Conservation (phyloP, 2,797 vertebrate species). For the Gymnoscopelus microlampas region DNA sequence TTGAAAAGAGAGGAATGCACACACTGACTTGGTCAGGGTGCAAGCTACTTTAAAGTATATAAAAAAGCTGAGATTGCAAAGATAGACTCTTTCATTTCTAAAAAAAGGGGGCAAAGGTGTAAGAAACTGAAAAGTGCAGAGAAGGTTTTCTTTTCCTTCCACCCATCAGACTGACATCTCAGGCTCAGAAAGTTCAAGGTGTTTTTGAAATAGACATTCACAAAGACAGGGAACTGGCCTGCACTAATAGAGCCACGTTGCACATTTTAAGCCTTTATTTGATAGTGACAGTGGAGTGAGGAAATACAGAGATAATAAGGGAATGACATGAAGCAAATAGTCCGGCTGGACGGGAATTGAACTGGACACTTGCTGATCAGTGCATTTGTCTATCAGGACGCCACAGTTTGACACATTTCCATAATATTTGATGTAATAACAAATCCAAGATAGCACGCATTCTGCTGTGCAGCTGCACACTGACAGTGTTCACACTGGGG, state of each 20-base stretch:
- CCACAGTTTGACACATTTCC: too few relatives aligned
- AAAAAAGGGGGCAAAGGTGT: not conserved
- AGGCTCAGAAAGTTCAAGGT: slow-evolving; percentile 30
- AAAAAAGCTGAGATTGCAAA: slow-evolving; percentile 25
- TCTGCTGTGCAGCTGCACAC: too few relatives aligned
- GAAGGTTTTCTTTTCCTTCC: slow-evolving; percentile 6
- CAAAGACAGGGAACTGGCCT: slow-evolving; percentile 12
- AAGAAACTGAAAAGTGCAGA: slow-evolving; percentile 23
- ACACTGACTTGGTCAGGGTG: slow-evolving; percentile 15
- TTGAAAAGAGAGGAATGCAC: slow-evolving; percentile 19
- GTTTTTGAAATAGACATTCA: slow-evolving; percentile 47
- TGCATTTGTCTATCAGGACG: too few relatives aligned
- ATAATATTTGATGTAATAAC: too few relatives aligned
- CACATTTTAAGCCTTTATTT: not conserved
- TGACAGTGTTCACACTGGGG: slow-evolving; percentile 26
- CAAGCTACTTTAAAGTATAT: slow-evolving; percentile 23
- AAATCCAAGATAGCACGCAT: too few relatives aligned
- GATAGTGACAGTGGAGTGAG: too few relatives aligned
- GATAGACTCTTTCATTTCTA: slow-evolving; percentile 18
- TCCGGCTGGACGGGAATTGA: too few relatives aligned
- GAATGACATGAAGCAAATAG: too few relatives aligned
- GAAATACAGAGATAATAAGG: too few relatives aligned
- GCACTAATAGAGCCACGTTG: slow-evolving; percentile 19
- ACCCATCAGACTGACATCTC: not conserved
- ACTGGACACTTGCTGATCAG: too few relatives aligned